These are phyloP conservation scores for Umimayanthus chanpuru DNA, from an alignment of 92 coral and sea anemone species.

Conservation along the genomic window DNA sequence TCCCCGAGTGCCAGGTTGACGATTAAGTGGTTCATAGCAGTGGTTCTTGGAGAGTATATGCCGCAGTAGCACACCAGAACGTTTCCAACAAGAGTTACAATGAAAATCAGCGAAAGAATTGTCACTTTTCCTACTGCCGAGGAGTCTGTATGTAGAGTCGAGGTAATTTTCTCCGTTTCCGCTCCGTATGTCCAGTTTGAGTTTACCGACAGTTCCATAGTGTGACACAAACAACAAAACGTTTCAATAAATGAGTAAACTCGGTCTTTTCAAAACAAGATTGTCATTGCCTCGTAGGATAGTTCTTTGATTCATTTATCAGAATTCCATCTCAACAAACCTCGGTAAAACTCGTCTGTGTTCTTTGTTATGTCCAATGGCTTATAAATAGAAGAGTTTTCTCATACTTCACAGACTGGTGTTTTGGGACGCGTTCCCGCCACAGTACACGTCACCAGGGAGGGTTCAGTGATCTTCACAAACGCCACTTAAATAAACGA, in stretches of 20 bases:
- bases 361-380: neutral
- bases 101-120: conserved; percentile 71
- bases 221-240: neutral
- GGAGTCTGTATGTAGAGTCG: conserved; percentile 28
- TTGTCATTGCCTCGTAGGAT: neutral
- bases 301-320: neutral
- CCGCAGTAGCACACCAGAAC: conserved; percentile 93
- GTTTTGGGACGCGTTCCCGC: conserved; percentile 21
- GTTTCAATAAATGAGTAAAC: neutral
- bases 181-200: conserved; percentile 17
- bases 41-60: conserved; percentile 81
- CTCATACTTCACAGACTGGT: conserved; percentile 37
- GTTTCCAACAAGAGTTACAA: conserved; percentile 79
- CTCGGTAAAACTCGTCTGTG: neutral
- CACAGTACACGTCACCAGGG: conserved; percentile 36
- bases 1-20: conserved; percentile 96
- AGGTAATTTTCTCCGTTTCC: conserved; percentile 8
- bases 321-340: neutral
- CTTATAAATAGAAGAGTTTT: conserved; percentile 22
- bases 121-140: conserved; percentile 81
- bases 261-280: neutral
- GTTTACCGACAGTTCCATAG: conserved; percentile 35
- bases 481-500: neutral
- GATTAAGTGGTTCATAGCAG: conserved; percentile 95
- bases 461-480: neutral